Base-by-base conservation (phyloP, 1,140 invertebrate species). In the Drosophila leontia region DNA sequence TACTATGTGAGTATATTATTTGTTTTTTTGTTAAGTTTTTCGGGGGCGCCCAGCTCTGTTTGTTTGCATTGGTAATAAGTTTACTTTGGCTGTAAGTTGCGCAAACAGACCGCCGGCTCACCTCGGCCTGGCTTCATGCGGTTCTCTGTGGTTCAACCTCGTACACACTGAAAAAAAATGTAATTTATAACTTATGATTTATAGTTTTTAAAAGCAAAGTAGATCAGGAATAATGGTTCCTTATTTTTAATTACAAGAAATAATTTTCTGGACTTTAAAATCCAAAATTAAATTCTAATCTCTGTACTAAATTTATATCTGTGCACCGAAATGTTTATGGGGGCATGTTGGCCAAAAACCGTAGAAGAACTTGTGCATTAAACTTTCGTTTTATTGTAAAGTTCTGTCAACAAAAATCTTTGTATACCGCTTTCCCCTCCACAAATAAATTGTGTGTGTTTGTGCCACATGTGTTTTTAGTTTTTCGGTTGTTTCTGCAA, bases 11-110 rank as follows among this genome's bases (percentile, higher is more conserved):
- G 34, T 37, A n/a, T 34, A 29, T 75, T 11, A 32, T 17, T 5
- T 44, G 26, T 70, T 75, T 69, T 48, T 55, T 59, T 78, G 51
- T 67, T 74, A 80, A 84, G 74, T 90, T 90, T 90, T 90, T 75
- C 41, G 69, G 63, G 47, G 51, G 84, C 78, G 29, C 55, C 68
- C 58, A 50, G 44, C 44, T 26, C 77, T 90, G 81, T 88, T 88
- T 88, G 84, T 88, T 88, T 88, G 84, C 84, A 88, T 88, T 88
- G 84, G 84, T 88, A 88, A 88, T 88, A 85, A 88, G 84, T 88
- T 88, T 88, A 88, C 84, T 88, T 88, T 87, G 72, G 78, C 77
- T 90, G 84, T 88, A 90, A 88, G 84, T 88, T 88, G 78, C 57
- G 80, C 84, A 87, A 88, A 87, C 85, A 87, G 72, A 77, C 71